A percentile compares a stretch with the other conserved stretches of the same genome.
Conservation (phyloP, 2,113 vertebrate genomes). For the Nycticryphes semicollaris region DNA sequence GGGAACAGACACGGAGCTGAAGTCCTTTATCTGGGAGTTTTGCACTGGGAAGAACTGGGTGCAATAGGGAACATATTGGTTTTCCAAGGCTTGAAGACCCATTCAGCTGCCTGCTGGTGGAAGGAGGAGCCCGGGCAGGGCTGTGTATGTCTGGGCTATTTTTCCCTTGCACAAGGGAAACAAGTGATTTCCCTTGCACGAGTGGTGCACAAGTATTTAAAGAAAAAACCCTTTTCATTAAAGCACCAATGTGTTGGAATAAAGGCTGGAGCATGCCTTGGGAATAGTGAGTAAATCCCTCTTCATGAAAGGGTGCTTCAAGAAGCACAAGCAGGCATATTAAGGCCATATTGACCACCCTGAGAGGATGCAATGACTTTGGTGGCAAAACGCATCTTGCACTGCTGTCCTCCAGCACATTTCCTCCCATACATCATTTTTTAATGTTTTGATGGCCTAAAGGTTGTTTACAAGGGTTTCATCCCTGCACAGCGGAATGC, state of each 20-base stretch:
- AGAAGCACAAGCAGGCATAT: not conserved
- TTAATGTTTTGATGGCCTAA: not conserved
- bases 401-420: not conserved
- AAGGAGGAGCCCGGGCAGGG: not conserved
- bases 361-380: not conserved
- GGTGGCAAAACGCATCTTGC: not conserved
- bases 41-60: not conserved
- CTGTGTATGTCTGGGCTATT: not conserved
- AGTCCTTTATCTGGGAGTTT: not conserved
- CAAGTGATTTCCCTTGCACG: no score
- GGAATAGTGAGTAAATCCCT: not conserved
- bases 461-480: not conserved
- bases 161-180: not conserved
- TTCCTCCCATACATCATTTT: rapidly evolving
- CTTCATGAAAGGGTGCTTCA: not conserved
- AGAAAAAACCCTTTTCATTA: not conserved
- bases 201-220: not conserved
- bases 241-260: not conserved
- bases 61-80: not conserved
- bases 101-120: rapidly evolving
- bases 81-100: not conserved
- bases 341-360: not conserved
- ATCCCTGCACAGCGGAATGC: not conserved
- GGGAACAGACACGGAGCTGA: not conserved
- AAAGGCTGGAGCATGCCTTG: not conserved